These are phyloP conservation scores for Neofelis nebulosa DNA, from an alignment of 2,113 vertebrate genomes.

Conservation along the genomic window DNA sequence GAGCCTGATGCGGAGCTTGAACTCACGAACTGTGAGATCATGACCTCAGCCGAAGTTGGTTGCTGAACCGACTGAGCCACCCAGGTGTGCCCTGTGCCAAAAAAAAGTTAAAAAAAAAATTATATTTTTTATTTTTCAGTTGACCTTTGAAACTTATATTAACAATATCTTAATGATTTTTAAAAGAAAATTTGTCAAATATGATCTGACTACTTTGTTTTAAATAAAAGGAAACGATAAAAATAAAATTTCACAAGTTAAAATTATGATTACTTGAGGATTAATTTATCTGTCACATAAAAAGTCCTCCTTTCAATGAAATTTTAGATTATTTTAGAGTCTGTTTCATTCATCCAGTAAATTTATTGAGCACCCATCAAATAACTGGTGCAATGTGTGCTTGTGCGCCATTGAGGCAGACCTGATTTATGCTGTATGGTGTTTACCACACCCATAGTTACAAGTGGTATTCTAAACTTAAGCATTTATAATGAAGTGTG, in stretches of 20 bases:
- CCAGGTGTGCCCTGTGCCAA: no score
- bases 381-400: background rate
- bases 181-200: background rate
- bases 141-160: constrained; percentile 24
- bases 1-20: no score
- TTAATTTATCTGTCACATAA: background rate
- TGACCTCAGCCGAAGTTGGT: no score
- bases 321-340: constrained; percentile 36
- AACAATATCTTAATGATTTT: background rate
- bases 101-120: no score
- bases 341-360: constrained; percentile 31
- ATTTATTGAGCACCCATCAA: background rate
- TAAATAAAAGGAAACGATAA: constrained; percentile 36
- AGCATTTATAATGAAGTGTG: background rate
- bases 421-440: background rate
- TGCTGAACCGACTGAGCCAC: no score
- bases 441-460: background rate
- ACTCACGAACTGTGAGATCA: no score
- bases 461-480: background rate
- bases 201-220: background rate
- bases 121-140: background rate
- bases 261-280: background rate
- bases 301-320: background rate
- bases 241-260: background rate
- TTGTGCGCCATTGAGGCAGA: background rate